These are phyloP conservation scores for Drosophila erecta DNA, from an alignment of 1,140 invertebrate species.

Conservation along the genomic window DNA sequence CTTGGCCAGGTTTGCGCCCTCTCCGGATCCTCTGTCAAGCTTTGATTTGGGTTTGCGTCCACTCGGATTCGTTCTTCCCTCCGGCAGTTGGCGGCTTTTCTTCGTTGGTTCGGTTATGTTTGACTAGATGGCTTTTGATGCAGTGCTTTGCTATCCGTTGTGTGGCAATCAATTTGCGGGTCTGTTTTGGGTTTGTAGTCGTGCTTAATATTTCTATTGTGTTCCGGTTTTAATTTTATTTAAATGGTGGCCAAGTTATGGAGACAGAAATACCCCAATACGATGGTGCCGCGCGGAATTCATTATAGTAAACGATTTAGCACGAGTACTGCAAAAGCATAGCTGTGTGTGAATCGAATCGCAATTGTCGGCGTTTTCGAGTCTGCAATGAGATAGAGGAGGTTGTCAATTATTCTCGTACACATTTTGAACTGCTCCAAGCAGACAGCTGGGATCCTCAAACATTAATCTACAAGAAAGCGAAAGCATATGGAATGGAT, in stretches of 20 bases:
- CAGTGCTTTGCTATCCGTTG: constrained; percentile 16
- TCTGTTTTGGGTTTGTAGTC: constrained; percentile 24
- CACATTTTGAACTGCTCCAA: constrained; percentile 10
- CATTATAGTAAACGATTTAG: constrained; percentile 79
- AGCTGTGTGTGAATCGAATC: constrained; percentile 35
- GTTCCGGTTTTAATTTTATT: constrained; percentile 17
- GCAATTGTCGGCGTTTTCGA: constrained; percentile 13
- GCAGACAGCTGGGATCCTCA: constrained; percentile 35
- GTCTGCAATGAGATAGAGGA: constrained; percentile 43
- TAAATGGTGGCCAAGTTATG: constrained; percentile 63
- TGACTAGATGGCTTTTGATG: constrained; percentile 40
- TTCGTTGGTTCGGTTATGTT: constrained; percentile 41
- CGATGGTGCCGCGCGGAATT: constrained; percentile 84
- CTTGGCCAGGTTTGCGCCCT: constrained; percentile 58
- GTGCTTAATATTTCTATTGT: neutral
- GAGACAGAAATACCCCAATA: constrained; percentile 85
- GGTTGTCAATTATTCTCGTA: constrained; percentile 31
- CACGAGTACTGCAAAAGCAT: constrained; percentile 68
- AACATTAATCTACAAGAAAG: constrained; percentile 41
- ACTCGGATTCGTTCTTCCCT: constrained; percentile 13
- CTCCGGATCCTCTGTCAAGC: constrained; percentile 33
- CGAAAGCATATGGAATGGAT: constrained; percentile 23
- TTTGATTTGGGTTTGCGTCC: constrained; percentile 33
- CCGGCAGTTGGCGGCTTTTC: constrained; percentile 25
- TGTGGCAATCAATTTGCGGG: constrained; percentile 29